Evolutionary conservation across 64 coral and sea anemone species (phyloP), one percentile per base, ranked within the genome.

Genomic region (Catalaphyllia jardinei): DNA sequence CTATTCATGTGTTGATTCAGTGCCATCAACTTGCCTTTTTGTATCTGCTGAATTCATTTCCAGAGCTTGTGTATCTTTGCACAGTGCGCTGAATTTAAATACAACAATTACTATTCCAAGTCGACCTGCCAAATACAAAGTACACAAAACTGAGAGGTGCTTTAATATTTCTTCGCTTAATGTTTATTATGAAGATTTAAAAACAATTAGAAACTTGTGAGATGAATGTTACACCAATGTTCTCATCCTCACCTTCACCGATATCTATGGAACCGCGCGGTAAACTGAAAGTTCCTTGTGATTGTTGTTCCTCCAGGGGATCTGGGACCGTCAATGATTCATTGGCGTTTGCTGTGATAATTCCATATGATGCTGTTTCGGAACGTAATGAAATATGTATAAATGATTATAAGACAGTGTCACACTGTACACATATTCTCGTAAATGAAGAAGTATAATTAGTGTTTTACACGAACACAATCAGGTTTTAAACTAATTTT

Each of bases 51-150:
- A n/a, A 15, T 71, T 38, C 35, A 85, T 1, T 15, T 13, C 51
- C 67, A 69, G 52, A n/a, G n/a, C 81, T 22, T 28, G 9, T 71
- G 62, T 71, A 19, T 50, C 24, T 6, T 85, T 85, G 61, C 81
- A 85, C 1, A 25, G 62, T 1, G 31, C 33, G 8, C 46, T 63
- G 35, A 85, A 85, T 12, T 85, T 49, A 51, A 85, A 71, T n/a
- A 71, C 81, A 50, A 67, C 31, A 28, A 24, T 71, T 85, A 85
- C 19, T 39, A 85, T 71, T 67, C 11, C 81, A 8, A 85, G 20
- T 27, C 35, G 38, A 11, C 38, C 81, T 85, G 12, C 11, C 19
- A 25, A 71, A 85, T 71, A 20, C 11, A 46, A 46, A 30, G 42
- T 6, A 42, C 4, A 24, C 31, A 83, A 8, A 13, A 62, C 1